Base-by-base conservation (phyloP, 2,797 vertebrate species). In the Hirundo rustica region DNA sequence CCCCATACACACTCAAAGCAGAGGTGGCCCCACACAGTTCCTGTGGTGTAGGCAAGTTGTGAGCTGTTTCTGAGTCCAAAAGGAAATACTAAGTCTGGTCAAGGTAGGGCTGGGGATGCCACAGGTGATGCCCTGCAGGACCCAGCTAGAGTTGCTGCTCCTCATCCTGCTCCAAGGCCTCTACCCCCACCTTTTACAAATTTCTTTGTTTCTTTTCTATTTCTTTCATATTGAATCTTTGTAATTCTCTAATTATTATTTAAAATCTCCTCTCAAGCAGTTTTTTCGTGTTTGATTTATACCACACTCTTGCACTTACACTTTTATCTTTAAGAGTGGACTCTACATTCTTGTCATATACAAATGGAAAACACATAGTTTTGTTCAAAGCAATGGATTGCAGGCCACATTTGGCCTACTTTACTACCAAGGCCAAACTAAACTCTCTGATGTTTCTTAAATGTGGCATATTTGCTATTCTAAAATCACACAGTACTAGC, bases 1-100 rank as follows among this genome's bases (percentile, higher is more conserved):
- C 4, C 20, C 4, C 22, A 40, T 13, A 45, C 3, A 30, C 11
- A 22, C 16, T 29, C 0, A 0, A 30, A 51, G 30, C 1, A 70
- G 25, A 65, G n/a, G 19, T 62, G 10, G 3, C 5, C 11, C 5
- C 6, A 10, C 29, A 47, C 2, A 2, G 0, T 26, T 60, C 13
- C 62, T 6, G 4, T 32, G 10, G 11, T 53, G 23, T 11, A 22
- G 20, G 4, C 3, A 58, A 57, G 25, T 17, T 78, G 13, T 16
- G 73, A 64, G 6, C 20, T 78, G 9, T 16, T 48, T 34, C 27
- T 48, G 17, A 30, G 27, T 50, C 20, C 16, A 21, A 40, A 4
- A 13, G n/a, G 11, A 92, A 64, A 11, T 8, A 1, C 4, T 45
- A 42, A 26, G 4, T 61, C 27, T 77, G 42, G 23, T 20, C 2